Conservation (phyloP, 2,113 vertebrate genomes). For the Ginglymostoma cirratum region DNA sequence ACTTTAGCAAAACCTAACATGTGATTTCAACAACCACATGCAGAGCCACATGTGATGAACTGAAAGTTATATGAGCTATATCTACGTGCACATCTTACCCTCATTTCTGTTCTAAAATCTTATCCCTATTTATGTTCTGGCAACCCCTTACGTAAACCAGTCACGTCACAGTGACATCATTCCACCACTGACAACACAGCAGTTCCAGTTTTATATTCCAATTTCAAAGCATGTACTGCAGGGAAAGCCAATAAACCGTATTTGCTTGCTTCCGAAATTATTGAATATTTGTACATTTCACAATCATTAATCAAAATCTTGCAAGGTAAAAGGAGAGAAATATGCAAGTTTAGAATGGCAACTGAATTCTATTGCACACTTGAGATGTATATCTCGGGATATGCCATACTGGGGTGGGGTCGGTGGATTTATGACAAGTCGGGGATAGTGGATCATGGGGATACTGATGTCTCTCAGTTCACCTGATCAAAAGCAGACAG, state of each 20-base stretch:
- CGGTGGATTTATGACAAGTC: neutral
- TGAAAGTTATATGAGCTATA: too few species aligned
- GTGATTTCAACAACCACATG: neutral
- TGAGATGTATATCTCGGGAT: neutral
- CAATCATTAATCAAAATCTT: neutral
- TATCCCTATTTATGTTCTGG: too few species aligned
- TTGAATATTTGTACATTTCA: neutral
- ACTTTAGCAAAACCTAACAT: neutral
- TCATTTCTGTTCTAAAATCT: too few species aligned
- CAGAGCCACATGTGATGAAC: too few species aligned
- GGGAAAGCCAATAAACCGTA: neutral
- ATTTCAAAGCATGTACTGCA: neutral
- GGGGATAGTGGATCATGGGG: neutral
- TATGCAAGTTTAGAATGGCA: neutral
- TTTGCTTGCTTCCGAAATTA: neutral
- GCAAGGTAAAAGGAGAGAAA: neutral
- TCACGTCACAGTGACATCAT: neutral
- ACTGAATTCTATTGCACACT: neutral
- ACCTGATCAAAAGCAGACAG: neutral
- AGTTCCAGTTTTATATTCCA: neutral
- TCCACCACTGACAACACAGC: neutral
- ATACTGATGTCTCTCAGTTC: neutral
- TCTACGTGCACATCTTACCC: too few species aligned
- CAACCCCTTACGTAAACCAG: neutral
- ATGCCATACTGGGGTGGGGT: neutral